A percentile compares a stretch with the other conserved stretches of the same genome.
phyloP scores from a whole-genome alignment of 2,797 vertebrate genomes.

The Arrhamphus sclerolepis region DNA sequence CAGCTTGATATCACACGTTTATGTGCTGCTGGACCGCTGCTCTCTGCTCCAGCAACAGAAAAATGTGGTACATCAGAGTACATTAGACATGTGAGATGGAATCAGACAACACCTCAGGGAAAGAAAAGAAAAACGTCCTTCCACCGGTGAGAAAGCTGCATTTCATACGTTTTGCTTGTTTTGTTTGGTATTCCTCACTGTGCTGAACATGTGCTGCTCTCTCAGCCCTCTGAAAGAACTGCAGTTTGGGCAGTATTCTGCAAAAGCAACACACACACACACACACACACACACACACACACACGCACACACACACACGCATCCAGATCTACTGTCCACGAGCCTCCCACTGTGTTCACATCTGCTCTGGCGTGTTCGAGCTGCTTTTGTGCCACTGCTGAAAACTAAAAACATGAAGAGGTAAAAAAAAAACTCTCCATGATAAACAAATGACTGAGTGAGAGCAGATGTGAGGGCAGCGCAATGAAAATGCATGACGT shows the following conservation, averaged over 20 bases:
- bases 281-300: too few relatives aligned
- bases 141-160: not conserved
- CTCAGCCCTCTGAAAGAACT: constrained; percentile 11
- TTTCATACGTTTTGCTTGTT: not conserved
- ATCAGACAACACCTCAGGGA: not conserved
- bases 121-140: not conserved
- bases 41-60: not conserved
- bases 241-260: constrained; percentile 1
- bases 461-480: not conserved
- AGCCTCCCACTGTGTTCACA: constrained; percentile 33
- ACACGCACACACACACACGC: not conserved
- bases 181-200: constrained; percentile 1
- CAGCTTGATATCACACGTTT: constrained; percentile 1
- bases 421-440: not conserved
- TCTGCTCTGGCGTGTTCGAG: constrained; percentile 33
- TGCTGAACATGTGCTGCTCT: constrained; percentile 40
- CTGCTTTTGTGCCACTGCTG: constrained; percentile 16
- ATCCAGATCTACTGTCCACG: constrained; percentile 10
- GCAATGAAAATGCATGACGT: not conserved
- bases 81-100: not conserved
- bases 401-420: constrained; percentile 6
- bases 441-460: not conserved
- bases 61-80: not conserved
- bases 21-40: not conserved
- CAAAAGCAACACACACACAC: too few relatives aligned